Evolutionary conservation across 1,140 invertebrate genomes (phyloP).

Genomic region (Bacillus rossius): DNA sequence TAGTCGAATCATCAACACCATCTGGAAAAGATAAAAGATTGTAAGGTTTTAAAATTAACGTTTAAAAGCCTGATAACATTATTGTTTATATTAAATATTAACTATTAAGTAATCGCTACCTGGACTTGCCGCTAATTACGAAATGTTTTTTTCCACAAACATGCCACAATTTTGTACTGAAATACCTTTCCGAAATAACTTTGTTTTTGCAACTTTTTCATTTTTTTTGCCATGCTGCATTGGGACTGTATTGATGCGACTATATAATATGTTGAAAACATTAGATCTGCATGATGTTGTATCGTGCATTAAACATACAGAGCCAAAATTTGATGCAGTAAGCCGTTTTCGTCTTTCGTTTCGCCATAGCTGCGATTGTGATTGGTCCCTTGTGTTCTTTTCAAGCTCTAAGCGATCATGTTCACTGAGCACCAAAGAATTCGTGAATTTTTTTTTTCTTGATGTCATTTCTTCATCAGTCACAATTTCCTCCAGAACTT

Average conservation of each 20-base stretch:
- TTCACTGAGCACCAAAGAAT: background rate
- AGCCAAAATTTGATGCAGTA: background rate
- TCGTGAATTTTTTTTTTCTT: background rate
- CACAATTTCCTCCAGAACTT: background rate
- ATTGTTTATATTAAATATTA: background rate
- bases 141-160: background rate
- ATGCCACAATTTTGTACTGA: background rate
- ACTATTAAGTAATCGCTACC: background rate
- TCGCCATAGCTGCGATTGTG: background rate
- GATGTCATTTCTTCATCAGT: background rate
- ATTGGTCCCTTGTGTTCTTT: background rate
- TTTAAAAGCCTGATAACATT: background rate
- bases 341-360: background rate
- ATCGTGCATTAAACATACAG: background rate
- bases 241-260: background rate
- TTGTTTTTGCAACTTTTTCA: constrained; percentile 2
- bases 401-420: background rate
- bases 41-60: background rate
- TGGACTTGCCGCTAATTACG: constrained; percentile 1
- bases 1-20: background rate
- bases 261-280: background rate
- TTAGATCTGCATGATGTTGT: background rate
- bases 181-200: background rate
- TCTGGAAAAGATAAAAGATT: background rate
- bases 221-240: constrained; percentile 5